Conservation (phyloP, 2,113 vertebrate genomes). For the Apodemus sylvaticus region DNA sequence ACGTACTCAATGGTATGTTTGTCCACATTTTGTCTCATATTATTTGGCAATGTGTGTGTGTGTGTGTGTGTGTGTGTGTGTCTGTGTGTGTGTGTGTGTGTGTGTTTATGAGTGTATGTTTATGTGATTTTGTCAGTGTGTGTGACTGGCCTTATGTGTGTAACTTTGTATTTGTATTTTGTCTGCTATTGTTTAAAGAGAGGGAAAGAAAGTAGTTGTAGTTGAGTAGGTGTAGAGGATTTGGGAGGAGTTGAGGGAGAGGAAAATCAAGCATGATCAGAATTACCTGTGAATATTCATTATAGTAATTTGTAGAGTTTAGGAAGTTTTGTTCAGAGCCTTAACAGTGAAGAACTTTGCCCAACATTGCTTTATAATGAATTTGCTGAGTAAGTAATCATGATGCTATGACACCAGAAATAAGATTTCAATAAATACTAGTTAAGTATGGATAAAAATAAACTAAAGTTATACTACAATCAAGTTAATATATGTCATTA, state of each 20-base stretch:
- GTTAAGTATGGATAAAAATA: no score
- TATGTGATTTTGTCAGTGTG: background rate
- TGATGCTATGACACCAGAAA: no score
- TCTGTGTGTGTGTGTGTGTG: background rate
- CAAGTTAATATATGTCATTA: no score
- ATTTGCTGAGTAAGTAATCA: no score
- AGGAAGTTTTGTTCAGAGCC: no score
- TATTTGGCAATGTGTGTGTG: background rate
- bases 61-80: background rate
- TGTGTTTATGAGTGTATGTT: background rate
- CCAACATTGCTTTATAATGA: no score
- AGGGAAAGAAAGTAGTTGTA: background rate
- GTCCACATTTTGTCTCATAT: background rate
- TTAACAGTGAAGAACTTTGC: no score
- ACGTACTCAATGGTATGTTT: background rate
- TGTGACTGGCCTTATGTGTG: no score
- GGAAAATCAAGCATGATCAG: background rate
- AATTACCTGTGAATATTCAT: background rate
- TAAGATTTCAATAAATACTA: no score
- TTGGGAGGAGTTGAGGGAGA: background rate
- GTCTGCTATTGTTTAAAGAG: background rate
- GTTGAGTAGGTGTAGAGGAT: background rate
- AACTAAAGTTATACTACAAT: no score
- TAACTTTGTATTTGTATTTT: background rate
- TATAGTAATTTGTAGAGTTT: no score